Base-by-base conservation (phyloP, 2,113 vertebrate genomes). In the Proterorhinus semilunaris region DNA sequence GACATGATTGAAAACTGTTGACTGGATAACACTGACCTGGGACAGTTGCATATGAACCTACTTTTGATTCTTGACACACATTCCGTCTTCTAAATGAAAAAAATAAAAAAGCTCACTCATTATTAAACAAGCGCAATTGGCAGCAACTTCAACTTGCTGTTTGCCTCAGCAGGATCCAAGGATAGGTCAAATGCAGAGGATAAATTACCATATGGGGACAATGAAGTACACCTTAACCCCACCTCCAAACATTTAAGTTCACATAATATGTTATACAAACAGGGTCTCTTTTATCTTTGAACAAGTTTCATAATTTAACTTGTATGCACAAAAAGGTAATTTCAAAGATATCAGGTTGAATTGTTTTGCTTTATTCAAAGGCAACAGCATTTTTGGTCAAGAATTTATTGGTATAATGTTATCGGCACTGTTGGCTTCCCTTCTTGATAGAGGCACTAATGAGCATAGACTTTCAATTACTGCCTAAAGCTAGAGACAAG, bases 381-480 rank as follows among this genome's bases (percentile, higher is more conserved):
- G 55, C 36, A 61, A 4, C 12, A 8, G 42, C 13, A n/a, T 44
- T 44, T 44, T 13, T 54, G 21, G 13, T 70, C 65, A 70, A 6
- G 44, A 13, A 71, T n/a, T 66, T 65, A 51, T 52, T 59, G 11
- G 8, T 65, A 36, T 54, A 46, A 55, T 66, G 62, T 77, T 59
- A 71, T 62, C 67, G 48, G 52, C 21, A 17, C 57, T 42, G 43
- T 47, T 57, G 16, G 5, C 5, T 46, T 72, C 45, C 5, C 44
- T 55, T 68, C 63, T 72, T 54, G 64, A 80, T 63, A 67, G 72
- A 64, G 36, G 48, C 64, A 48, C 69, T 69, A 83, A 83, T 81
- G 71, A 79, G 74, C 62, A 61, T 70, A 53, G 62, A 52, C 36
- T 15, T 57, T 53, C 42, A 55, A 50, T 10, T 43, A 48, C 66